Evolutionary conservation across 2,888 invertebrate genomes (phyloP).

Genomic region (Antheraea yamamai): DNA sequence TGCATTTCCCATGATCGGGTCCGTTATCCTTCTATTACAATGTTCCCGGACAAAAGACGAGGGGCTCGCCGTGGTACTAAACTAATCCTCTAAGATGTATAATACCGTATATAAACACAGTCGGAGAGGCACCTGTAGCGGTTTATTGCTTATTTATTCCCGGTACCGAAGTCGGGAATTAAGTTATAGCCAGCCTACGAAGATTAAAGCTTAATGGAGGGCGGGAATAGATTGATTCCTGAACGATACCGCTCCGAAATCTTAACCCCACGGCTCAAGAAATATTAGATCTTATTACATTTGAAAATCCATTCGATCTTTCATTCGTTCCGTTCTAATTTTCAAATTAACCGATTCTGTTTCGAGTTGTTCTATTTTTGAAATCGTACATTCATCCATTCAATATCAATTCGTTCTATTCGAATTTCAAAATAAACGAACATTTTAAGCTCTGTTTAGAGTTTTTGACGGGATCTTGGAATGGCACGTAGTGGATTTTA

Average conservation of each 20-base stretch:
- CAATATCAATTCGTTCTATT: neutral
- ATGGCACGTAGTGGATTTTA: too few relatives aligned
- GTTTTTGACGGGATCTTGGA: too few relatives aligned
- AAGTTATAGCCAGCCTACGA: conserved; percentile 78
- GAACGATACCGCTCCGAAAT: conserved; percentile 62
- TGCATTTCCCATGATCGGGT: conserved; percentile 65
- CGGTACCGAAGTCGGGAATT: conserved; percentile 75
- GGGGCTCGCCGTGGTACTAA: conserved; percentile 22
- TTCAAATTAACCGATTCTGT: neutral
- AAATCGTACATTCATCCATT: neutral
- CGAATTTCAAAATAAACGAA: neutral
- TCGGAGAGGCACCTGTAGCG: conserved; percentile 70
- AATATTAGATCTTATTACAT: conserved; percentile 10
- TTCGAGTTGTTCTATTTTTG: neutral
- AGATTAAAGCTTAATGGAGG: conserved; percentile 80
- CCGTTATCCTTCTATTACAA: conserved; percentile 15
- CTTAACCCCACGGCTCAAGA: conserved; percentile 49
- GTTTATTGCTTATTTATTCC: conserved; percentile 80
- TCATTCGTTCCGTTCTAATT: conserved; percentile 4
- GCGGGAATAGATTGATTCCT: conserved; percentile 77
- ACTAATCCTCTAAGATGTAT: conserved; percentile 53
- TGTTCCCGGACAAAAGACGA: conserved; percentile 29
- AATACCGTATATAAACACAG: conserved; percentile 59
- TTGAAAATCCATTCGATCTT: conserved; percentile 17
- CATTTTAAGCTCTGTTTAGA: neutral